Conservation (phyloP, 2,888 invertebrate genomes). For the Amblyjoppa proteus region DNA sequence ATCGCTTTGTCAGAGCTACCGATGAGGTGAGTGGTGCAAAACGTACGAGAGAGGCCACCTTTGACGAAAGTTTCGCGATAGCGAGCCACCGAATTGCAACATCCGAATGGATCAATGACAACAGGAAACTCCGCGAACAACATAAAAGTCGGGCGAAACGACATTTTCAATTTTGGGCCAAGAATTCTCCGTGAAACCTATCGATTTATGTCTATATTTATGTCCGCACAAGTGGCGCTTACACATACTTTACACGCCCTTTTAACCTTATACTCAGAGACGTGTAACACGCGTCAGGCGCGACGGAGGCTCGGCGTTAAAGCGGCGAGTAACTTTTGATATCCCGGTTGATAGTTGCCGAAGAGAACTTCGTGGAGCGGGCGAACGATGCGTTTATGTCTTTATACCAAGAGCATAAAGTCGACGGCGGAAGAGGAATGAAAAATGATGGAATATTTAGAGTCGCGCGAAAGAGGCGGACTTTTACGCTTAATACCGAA, state of each 20-base stretch:
- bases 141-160: background rate
- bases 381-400: slow-evolving; percentile 37
- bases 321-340: slow-evolving; percentile 30
- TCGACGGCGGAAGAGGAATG: slow-evolving; percentile 34
- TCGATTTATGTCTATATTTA: background rate
- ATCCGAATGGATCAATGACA: background rate
- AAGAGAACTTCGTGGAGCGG: slow-evolving; percentile 2
- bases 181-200: background rate
- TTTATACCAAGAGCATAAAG: slow-evolving; percentile 56
- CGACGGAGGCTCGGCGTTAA: slow-evolving; percentile 5
- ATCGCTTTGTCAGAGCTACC: slow-evolving; percentile 15
- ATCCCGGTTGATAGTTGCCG: slow-evolving; percentile 1
- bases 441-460: slow-evolving; percentile 53
- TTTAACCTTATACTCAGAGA: background rate
- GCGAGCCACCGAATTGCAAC: background rate
- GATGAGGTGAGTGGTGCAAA: background rate
- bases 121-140: background rate
- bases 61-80: background rate
- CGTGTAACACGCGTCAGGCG: background rate
- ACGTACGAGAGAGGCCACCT: background rate
- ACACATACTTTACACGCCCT: background rate
- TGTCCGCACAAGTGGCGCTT: background rate
- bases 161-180: background rate
- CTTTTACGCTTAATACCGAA: slow-evolving; percentile 8
- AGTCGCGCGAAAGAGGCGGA: slow-evolving; percentile 24